Evolutionary conservation across 2,888 invertebrate genomes (phyloP), one percentile per base, ranked within the genome.

Genomic region (Lithophane leautieri): DNA sequence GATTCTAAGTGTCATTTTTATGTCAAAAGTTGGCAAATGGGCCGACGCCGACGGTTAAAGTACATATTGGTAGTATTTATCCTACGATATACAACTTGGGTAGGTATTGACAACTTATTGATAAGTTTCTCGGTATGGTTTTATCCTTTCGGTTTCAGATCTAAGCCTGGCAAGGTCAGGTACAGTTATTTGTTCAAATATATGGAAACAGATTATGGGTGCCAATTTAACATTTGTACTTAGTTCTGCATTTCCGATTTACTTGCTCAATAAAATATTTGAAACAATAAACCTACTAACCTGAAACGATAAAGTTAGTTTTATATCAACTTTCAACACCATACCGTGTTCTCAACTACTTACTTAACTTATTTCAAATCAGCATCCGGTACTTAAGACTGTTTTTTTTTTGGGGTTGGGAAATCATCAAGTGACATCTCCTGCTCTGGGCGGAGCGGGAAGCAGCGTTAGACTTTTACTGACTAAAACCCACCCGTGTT

Each of bases 281-380:
- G 7, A 47, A 58, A 42, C 25, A 40, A 42, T 75, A 75, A 75
- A 75, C 61, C 75, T 52, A 60, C 7, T 73, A 42, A 73, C 73
- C 61, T 75, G 11, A 42, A 61, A 75, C 76, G 50, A 60, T 75
- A 75, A 60, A 42, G n/a, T 14, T 34, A 60, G 22, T 40, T 50
- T 60, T 50, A 50, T 60, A 60, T 50, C 3, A 50, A 60, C 28
- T 60, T 74, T 28, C 50, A 61, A 52, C 28, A 60, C 2, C 4
- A 1, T 14, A 42, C 62, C 16, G 19, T 56, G 28, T 34, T 44
- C 19, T 47, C 19, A 74, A 50, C 34, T 11, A 52, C 9, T 4
- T 52, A 9, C 22, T 52, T 52, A 22, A 16, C 16, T 19, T 52
- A 73, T 19, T 28, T 75, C 9, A n/a, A 25, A 47, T 25, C 25